Evolutionary conservation across 1,140 invertebrate species (phyloP).

Genomic region (Pseudomyrmex cubaensis): DNA sequence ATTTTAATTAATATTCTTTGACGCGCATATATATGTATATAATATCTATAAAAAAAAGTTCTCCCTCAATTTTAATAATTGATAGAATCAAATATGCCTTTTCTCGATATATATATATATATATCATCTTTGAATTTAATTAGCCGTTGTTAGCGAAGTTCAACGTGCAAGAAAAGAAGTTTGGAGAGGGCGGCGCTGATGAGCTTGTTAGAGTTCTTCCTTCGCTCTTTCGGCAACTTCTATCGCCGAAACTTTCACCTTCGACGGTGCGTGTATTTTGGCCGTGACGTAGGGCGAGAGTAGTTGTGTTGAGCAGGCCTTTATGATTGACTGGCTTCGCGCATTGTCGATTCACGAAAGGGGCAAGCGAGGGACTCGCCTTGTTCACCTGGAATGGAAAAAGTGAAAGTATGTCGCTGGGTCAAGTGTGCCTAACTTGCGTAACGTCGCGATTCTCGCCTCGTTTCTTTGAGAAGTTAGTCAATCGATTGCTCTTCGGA

Average conservation of each 20-base stretch:
- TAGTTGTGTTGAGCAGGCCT: constrained; percentile 1
- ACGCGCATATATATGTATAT: background rate
- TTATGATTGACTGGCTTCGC: constrained; percentile 28
- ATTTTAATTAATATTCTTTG: no score
- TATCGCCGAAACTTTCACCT: constrained; percentile 49
- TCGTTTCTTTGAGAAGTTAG: constrained; percentile 14
- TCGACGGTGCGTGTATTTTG: background rate
- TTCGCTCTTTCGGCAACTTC: background rate
- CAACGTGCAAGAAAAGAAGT: background rate
- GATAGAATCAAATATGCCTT: no score
- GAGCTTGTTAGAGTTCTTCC: constrained; percentile 47
- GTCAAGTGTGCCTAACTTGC: constrained; percentile 77
- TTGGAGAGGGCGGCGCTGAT: constrained; percentile 9
- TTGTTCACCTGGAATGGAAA: constrained; percentile 67
- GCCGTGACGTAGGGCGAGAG: background rate
- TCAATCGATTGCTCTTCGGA: background rate
- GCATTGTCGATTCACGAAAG: constrained; percentile 33
- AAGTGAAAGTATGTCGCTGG: constrained; percentile 82
- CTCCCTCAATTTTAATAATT: no score
- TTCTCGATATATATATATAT: background rate
- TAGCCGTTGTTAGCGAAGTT: constrained; percentile 11
- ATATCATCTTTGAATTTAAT: constrained; percentile 26
- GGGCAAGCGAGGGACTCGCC: constrained; percentile 47
- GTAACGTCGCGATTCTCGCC: constrained; percentile 42
- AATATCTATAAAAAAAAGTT: no score